A percentile compares a stretch with the other conserved stretches of the same genome.
phyloP scores from a whole-genome alignment of 2,113 vertebrate genomes.

The Empidonax traillii region DNA sequence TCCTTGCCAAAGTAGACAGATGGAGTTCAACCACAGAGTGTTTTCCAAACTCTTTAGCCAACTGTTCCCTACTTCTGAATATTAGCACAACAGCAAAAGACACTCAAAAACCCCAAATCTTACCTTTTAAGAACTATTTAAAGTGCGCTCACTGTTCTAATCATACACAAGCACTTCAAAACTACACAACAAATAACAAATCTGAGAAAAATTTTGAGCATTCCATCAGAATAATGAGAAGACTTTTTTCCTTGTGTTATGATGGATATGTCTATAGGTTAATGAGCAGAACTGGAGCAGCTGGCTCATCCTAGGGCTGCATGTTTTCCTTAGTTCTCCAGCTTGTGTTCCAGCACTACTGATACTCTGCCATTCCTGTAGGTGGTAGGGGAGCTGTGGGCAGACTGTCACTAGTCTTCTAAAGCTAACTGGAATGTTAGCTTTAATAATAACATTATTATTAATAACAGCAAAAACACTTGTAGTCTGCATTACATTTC shows the following conservation, averaged over 20 bases:
- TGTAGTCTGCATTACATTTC: not conserved
- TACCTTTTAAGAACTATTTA: not conserved
- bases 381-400: not conserved
- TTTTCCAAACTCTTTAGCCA: not conserved
- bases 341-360: not conserved
- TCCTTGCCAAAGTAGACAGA: not conserved
- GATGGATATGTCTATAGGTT: not conserved
- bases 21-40: not conserved
- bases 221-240: not conserved
- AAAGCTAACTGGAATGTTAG: not conserved
- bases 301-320: not conserved
- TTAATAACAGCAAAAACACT: not conserved
- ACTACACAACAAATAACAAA: not conserved
- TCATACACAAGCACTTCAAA: not conserved
- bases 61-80: not conserved
- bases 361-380: not conserved
- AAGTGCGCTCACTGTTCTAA: not conserved
- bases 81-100: not conserved
- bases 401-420: not conserved
- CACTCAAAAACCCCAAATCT: not conserved
- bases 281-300: not conserved
- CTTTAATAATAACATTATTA: too few species aligned
- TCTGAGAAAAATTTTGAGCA: not conserved
- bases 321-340: not conserved
- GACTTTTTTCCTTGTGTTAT: not conserved